Percentiles rank a stretch among this genome's conserved stretches.
phyloP scores from a whole-genome alignment of 2,888 invertebrate species.

The Hypena proboscidalis region DNA sequence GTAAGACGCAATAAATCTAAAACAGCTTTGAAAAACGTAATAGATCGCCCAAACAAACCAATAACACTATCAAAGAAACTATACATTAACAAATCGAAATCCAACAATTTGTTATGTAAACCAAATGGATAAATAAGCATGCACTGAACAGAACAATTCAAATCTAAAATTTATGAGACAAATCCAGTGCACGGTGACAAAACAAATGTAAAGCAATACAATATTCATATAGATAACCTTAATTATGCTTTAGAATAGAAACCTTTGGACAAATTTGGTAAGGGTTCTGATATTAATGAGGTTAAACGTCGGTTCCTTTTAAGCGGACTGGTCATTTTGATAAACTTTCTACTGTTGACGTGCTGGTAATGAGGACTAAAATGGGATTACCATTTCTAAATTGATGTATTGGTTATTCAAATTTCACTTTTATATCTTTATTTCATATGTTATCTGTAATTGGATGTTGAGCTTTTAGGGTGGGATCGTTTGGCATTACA shows the following conservation, averaged over 20 bases:
- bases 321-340: constrained; percentile 30
- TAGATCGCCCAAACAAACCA: constrained; percentile 5
- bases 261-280: constrained; percentile 43
- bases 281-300: constrained; percentile 37
- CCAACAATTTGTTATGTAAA: not conserved
- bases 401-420: constrained; percentile 31
- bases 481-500: constrained; percentile 26
- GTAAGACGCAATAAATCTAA: not conserved
- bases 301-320: constrained; percentile 46
- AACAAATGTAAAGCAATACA: constrained; percentile 34
- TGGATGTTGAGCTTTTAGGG: constrained; percentile 31
- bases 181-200: constrained; percentile 34
- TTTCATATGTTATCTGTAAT: constrained; percentile 26
- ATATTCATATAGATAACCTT: constrained; percentile 48
- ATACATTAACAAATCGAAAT: constrained; percentile 2
- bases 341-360: constrained; percentile 39
- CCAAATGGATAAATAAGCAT: too few relatives aligned
- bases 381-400: constrained; percentile 36
- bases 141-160: constrained; percentile 22
- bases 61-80: constrained; percentile 8
- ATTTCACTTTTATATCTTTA: constrained; percentile 35
- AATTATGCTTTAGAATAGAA: constrained; percentile 39
- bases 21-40: not conserved
- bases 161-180: constrained; percentile 38
- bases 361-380: constrained; percentile 32